Conservation (phyloP, 2,888 invertebrate genomes). For the Nephrotoma guestfalica region DNA sequence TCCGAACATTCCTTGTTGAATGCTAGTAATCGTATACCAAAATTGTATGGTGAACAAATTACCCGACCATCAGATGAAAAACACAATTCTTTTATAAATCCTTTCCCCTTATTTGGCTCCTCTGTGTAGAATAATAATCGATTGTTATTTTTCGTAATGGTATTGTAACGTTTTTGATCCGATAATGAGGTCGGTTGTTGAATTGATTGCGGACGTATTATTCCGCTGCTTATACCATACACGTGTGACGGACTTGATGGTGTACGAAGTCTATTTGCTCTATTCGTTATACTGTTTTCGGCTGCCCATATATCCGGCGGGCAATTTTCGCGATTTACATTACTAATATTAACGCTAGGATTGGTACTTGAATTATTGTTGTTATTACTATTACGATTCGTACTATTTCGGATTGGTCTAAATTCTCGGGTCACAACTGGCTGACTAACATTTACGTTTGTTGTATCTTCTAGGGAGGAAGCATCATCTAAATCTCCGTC, state of each 20-base stretch:
- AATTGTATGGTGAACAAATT: constrained; percentile 79
- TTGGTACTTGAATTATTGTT: neutral
- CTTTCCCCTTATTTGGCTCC: constrained; percentile 79
- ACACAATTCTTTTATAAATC: constrained; percentile 85
- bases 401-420: neutral
- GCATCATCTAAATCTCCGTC: constrained; percentile 21
- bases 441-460: neutral
- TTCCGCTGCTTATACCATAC: constrained; percentile 31
- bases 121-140: constrained; percentile 70
- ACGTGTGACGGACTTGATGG: constrained; percentile 26
- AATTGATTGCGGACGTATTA: neutral
- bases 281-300: constrained; percentile 29
- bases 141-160: constrained; percentile 42
- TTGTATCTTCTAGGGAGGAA: constrained; percentile 14
- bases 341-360: constrained; percentile 11
- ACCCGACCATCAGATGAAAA: constrained; percentile 83
- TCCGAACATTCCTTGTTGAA: constrained; percentile 67
- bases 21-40: constrained; percentile 70
- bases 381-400: neutral
- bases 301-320: constrained; percentile 32
- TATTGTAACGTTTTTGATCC: neutral
- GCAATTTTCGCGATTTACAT: constrained; percentile 5
- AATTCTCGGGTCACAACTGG: neutral
- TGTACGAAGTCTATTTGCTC: constrained; percentile 24
- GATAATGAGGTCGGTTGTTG: constrained; percentile 12